These are phyloP conservation scores for Xiphophorus couchianus DNA, from an alignment of 2,113 vertebrate genomes.

Conservation along the genomic window DNA sequence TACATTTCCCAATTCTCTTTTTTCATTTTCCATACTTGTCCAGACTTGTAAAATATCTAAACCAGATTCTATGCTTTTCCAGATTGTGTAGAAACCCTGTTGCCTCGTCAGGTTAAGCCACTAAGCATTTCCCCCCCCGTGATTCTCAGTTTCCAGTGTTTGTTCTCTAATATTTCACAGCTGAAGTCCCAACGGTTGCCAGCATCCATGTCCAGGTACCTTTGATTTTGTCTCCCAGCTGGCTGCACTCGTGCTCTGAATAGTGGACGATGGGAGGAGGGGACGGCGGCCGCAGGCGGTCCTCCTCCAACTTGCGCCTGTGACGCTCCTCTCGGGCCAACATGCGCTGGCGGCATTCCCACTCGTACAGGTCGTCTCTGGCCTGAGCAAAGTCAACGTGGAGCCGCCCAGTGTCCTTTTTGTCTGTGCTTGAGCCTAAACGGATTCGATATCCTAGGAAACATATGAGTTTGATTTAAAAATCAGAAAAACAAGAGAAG, in stretches of 20 bases:
- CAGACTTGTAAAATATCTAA: neutral
- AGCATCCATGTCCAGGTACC: conserved; percentile 61
- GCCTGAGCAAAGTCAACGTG: conserved; percentile 97
- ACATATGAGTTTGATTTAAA: neutral
- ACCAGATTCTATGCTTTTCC: neutral
- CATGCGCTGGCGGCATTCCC: conserved; percentile 96
- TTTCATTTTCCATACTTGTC: neutral
- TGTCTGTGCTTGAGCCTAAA: conserved; percentile 95
- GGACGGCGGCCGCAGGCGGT: conserved; percentile 87
- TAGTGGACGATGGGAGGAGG: conserved; percentile 94
- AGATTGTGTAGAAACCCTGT: neutral
- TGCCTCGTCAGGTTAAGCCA: neutral
- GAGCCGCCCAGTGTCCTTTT: conserved; percentile 92
- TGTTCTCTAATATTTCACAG: neutral
- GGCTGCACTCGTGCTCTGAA: conserved; percentile 92
- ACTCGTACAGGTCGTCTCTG: conserved; percentile 95
- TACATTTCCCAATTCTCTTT: neutral
- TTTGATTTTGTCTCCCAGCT: conserved; percentile 95
- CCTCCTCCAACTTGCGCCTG: conserved; percentile 88
- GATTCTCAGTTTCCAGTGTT: neutral
- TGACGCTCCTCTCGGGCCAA: conserved; percentile 92
- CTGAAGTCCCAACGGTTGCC: neutral
- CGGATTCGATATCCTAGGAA: conserved; percentile 90
- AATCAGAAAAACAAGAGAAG: neutral
- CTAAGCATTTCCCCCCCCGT: neutral